Evolutionary conservation across 2,797 vertebrate species (phyloP).

Genomic region (Eleutherodactylus coqui): DNA sequence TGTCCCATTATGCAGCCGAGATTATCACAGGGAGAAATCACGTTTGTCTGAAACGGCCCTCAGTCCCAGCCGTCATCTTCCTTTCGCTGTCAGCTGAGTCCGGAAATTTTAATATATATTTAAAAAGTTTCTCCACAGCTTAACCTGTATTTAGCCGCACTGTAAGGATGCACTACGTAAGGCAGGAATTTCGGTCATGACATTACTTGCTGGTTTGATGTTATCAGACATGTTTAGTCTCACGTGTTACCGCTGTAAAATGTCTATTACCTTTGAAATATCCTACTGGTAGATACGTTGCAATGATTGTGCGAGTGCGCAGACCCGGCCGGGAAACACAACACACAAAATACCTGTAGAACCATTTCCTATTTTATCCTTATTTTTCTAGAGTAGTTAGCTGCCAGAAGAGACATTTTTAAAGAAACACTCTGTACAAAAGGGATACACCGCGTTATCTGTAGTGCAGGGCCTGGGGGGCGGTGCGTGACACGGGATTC

Average conservation of each 20-base stretch:
- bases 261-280: conserved; percentile 17
- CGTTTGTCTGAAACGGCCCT: background rate
- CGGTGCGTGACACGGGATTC: no score
- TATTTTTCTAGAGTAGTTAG: no score
- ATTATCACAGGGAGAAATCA: no score
- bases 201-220: background rate
- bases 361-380: no score
- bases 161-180: background rate
- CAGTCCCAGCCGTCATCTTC: background rate
- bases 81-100: background rate
- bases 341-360: no score
- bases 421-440: no score
- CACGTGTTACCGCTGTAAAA: background rate
- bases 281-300: background rate
- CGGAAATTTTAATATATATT: background rate
- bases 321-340: background rate
- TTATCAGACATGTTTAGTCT: conserved; percentile 4
- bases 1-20: no score
- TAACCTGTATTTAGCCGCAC: background rate
- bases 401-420: no score
- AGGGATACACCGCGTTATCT: no score
- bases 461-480: no score
- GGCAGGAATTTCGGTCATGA: background rate
- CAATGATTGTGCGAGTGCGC: background rate
- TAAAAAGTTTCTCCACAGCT: background rate